phyloP scores from a whole-genome alignment of 2,888 invertebrate genomes.

The Drosophila formosana region DNA sequence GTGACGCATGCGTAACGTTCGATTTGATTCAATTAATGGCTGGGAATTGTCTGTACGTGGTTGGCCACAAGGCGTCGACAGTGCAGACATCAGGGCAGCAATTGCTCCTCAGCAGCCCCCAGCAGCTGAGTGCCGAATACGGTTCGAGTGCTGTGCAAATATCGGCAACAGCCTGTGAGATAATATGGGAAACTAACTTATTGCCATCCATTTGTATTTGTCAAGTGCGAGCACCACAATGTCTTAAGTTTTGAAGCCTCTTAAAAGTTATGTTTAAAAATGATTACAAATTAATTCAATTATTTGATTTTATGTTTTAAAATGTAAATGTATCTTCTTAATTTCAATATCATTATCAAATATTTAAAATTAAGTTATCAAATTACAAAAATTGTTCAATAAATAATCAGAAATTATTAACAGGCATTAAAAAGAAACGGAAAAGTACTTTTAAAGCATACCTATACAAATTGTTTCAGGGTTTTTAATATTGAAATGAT shows the following conservation, averaged over 20 bases:
- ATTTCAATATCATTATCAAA: too few relatives aligned
- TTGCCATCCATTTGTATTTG: slow-evolving; percentile 2
- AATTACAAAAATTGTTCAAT: too few relatives aligned
- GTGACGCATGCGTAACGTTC: slow-evolving; percentile 81
- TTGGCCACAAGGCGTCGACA: slow-evolving; percentile 23
- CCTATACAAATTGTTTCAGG: too few relatives aligned
- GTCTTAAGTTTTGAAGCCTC: not conserved
- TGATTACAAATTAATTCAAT: too few relatives aligned
- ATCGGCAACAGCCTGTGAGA: slow-evolving; percentile 10
- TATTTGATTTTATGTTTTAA: too few relatives aligned
- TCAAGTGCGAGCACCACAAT: not conserved
- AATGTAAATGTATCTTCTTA: too few relatives aligned
- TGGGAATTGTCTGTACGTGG: slow-evolving; percentile 74
- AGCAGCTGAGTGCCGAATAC: slow-evolving; percentile 23
- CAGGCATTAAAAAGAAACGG: too few relatives aligned
- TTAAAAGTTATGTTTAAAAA: too few relatives aligned
- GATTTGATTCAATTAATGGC: slow-evolving; percentile 81
- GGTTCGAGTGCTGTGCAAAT: slow-evolving; percentile 47
- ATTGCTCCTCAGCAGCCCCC: slow-evolving; percentile 8
- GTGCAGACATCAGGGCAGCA: slow-evolving; percentile 31
- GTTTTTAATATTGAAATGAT: too few relatives aligned
- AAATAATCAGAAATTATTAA: too few relatives aligned
- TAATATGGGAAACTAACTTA: slow-evolving; percentile 14
- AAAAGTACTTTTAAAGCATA: too few relatives aligned
- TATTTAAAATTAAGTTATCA: too few relatives aligned